A percentile compares a stretch with the other conserved stretches of the same genome.
Evolutionary conservation across 2,797 vertebrate genomes (phyloP).

Genomic region (Calcarius lapponicus): DNA sequence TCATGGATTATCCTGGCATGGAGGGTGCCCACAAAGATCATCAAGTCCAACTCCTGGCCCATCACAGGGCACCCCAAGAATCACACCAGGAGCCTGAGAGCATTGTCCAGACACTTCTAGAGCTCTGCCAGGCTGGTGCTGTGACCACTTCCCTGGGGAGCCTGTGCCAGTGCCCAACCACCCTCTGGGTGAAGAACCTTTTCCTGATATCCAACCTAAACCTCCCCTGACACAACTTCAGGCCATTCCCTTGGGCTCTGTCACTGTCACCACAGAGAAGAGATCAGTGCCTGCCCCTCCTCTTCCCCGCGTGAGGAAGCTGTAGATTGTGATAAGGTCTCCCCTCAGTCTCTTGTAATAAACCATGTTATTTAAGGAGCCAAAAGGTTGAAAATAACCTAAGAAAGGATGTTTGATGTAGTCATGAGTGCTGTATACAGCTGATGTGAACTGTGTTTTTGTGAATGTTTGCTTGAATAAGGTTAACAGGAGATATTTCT

Average conservation of each 20-base stretch:
- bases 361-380: background rate
- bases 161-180: fast-evolving
- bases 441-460: background rate
- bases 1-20: background rate
- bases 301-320: background rate
- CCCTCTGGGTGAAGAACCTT: background rate
- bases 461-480: background rate
- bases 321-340: background rate
- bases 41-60: fast-evolving
- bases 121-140: background rate
- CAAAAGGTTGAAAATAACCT: background rate
- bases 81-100: background rate
- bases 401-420: background rate
- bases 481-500: background rate
- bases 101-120: background rate
- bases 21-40: background rate
- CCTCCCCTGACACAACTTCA: fast-evolving
- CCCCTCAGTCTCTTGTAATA: background rate
- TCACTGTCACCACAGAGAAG: background rate
- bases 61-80: background rate
- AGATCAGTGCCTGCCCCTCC: background rate
- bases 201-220: fast-evolving
- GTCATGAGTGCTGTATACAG: background rate
- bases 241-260: fast-evolving
- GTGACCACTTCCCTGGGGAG: background rate